A percentile compares a stretch with the other conserved stretches of the same genome.
Conservation (phyloP, 1,140 invertebrate species). For the Drosophila sturtevanti region DNA sequence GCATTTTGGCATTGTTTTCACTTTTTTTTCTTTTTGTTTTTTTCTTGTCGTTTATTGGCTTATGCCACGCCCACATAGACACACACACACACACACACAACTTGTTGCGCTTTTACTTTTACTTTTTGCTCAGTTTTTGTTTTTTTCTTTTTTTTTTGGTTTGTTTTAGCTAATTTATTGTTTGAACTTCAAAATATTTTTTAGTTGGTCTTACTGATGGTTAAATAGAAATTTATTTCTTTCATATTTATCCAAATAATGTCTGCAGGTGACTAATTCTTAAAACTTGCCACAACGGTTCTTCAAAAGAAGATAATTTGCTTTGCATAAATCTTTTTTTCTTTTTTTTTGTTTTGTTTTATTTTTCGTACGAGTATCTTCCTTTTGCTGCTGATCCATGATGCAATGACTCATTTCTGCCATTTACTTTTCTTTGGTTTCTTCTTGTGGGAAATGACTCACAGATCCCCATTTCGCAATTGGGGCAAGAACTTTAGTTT, state of each 20-base stretch:
- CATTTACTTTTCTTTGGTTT: slow-evolving; percentile 2
- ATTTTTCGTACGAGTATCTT: too few species aligned
- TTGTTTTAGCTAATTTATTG: slow-evolving; percentile 27
- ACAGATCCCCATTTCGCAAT: slow-evolving; percentile 4
- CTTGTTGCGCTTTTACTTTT: slow-evolving; percentile 57
- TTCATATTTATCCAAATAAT: too few species aligned
- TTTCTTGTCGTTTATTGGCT: slow-evolving; percentile 10
- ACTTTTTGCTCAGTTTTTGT: slow-evolving; percentile 10
- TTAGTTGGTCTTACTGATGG: too few species aligned
- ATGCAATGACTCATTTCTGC: background rate
- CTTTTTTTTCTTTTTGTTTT: slow-evolving; percentile 11
- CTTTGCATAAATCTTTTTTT: too few species aligned
- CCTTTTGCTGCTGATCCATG: too few species aligned
- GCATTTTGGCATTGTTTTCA: slow-evolving; percentile 31
- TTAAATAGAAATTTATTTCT: too few species aligned
- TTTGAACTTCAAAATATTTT: background rate
- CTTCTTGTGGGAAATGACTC: background rate
- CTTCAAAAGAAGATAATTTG: too few species aligned
- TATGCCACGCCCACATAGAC: background rate
- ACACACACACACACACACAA: slow-evolving; percentile 34
- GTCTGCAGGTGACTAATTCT: too few species aligned
- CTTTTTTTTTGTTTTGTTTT: too few species aligned
- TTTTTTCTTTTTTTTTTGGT: slow-evolving; percentile 27
- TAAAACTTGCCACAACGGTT: too few species aligned
- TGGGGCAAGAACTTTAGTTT: slow-evolving; percentile 4